Conservation (phyloP, 2,888 invertebrate genomes). For the Pollenia amentaria region DNA sequence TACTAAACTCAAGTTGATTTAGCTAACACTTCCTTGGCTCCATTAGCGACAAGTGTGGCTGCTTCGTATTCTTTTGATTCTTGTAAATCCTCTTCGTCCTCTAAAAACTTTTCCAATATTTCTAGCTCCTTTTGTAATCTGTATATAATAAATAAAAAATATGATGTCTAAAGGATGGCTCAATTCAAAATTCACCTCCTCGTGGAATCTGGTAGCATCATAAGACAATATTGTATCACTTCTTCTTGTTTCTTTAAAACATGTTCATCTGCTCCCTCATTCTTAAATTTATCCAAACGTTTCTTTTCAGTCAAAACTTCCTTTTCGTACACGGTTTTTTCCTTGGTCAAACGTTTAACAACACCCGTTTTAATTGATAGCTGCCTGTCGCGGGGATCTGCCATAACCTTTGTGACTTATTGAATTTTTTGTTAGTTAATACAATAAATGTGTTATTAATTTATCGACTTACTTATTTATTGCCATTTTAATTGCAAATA, state of each 20-base stretch:
- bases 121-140: conserved; percentile 90
- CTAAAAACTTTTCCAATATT: conserved; percentile 90
- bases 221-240: conserved; percentile 93
- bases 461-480: conserved; percentile 34
- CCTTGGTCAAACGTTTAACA: conserved; percentile 94
- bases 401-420: conserved; percentile 86
- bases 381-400: conserved; percentile 94
- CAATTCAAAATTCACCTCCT: conserved; percentile 85
- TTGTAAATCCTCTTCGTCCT: conserved; percentile 91
- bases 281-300: conserved; percentile 91
- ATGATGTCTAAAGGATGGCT: not conserved
- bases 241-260: conserved; percentile 93
- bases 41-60: conserved; percentile 89
- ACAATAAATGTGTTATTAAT: not conserved
- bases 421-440: conserved; percentile 1
- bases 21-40: conserved; percentile 85
- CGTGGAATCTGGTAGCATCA: conserved; percentile 97
- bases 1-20: conserved; percentile 54
- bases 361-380: conserved; percentile 97
- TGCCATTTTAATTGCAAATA: conserved; percentile 22
- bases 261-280: conserved; percentile 91
- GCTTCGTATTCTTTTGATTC: conserved; percentile 89
- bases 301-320: conserved; percentile 91
- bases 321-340: conserved; percentile 94
- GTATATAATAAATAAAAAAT: not conserved